Evolutionary conservation across 2,888 invertebrate genomes (phyloP), one percentile per base, ranked within the genome.

Genomic region (Hypena proboscidalis): DNA sequence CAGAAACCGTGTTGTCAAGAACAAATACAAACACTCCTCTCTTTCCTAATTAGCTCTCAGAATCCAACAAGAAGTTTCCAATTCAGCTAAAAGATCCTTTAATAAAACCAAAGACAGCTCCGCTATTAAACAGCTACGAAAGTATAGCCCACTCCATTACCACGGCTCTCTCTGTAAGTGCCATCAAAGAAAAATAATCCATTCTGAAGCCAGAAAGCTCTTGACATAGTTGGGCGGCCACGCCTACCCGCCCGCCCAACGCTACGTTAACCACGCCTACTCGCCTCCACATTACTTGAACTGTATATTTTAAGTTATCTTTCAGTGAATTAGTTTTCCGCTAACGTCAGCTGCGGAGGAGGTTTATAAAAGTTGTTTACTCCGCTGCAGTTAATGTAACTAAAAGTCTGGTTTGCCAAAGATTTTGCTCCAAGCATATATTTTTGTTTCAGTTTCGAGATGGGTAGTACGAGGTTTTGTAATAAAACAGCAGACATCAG

Each of bases 221-320:
- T 83, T 80, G 85, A 83, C 85, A 82, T 70, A 80, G 64, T 79
- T 83, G 61, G 48, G 38, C 45, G 44, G 70, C 67, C 60, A 76
- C 83, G 77, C 83, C 87, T 70, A 55, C 23, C 48, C 45, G 69
- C 66, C 77, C 84, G 78, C 85, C 86, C 74, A 59, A 31, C 45
- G 25, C 7, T 43, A 62, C 63, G 66, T 70, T n/a, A n/a, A n/a
- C 72, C 78, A 70, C 71, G 76, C 66, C 67, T 51, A n/a, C n/a
- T n/a, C 50, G 26, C 51, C 58, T 36, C 43, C 47, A 48, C 51
- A 41, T 43, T 58, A 58, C 45, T 55, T 10, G 54, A 39, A 47
- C 63, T 52, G 66, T 70, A 72, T 71, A 74, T 69, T 72, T 74
- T 70, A 73, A 57, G 55, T 69, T 71, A 66, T 70, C 66, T 59